Conservation (phyloP, 2,888 invertebrate species). For the Cerastis leucographa region DNA sequence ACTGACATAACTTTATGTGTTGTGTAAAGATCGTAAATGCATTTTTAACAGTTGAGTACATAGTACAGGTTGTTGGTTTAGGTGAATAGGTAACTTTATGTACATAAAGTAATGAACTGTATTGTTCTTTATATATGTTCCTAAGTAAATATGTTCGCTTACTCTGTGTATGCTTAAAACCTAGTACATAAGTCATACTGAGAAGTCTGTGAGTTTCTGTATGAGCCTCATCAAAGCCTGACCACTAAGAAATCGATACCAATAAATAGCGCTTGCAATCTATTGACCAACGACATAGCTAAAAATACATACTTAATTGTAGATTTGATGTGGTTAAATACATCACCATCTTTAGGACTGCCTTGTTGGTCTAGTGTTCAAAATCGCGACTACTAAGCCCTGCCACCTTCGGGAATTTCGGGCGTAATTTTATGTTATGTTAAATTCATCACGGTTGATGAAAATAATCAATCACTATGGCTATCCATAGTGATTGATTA, state of each 20-base stretch:
- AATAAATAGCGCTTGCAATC: neutral
- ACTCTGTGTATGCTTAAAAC: no score
- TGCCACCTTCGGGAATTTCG: no score
- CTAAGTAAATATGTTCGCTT: neutral
- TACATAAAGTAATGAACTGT: neutral
- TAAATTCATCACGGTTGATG: neutral
- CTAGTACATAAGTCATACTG: no score
- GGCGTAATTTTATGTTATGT: no score
- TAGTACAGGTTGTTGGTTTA: neutral
- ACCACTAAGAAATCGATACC: no score
- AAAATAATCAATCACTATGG: neutral
- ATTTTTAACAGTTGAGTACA: conserved; percentile 20
- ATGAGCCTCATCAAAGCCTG: neutral
- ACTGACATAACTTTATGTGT: neutral
- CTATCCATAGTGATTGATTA: no score
- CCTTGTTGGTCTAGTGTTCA: no score
- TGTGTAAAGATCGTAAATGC: conserved; percentile 1
- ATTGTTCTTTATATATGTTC: neutral
- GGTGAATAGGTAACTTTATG: neutral
- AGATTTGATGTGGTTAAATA: no score
- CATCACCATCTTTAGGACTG: no score
- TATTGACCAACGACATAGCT: neutral
- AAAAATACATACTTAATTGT: no score
- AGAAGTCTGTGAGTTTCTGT: no score
- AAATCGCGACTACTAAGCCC: no score